Evolutionary conservation across 2,797 vertebrate species (phyloP).

Genomic region (Tympanoctomys barrerae): DNA sequence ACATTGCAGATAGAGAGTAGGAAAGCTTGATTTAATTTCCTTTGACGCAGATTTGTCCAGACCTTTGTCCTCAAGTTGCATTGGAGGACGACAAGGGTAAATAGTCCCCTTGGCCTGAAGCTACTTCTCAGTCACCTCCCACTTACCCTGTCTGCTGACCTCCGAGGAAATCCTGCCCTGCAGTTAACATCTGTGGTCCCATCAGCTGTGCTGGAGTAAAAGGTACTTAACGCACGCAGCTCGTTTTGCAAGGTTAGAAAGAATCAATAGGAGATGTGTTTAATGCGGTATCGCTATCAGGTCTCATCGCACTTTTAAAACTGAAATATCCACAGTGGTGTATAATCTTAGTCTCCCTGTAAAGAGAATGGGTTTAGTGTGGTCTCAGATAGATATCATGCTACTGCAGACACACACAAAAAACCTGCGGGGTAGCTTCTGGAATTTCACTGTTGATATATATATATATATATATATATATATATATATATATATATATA

Average conservation of each 20-base stretch:
- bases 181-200: conserved; percentile 89
- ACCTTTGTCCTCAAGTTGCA: conserved; percentile 63
- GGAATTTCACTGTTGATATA: conserved; percentile 46
- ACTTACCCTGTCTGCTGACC: conserved; percentile 86
- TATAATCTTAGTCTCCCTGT: conserved; percentile 79
- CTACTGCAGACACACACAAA: neutral
- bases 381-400: neutral
- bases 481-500: no score
- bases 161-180: conserved; percentile 86
- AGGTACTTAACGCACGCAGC: conserved; percentile 88
- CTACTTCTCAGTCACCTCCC: conserved; percentile 82
- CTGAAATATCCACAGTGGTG: conserved; percentile 86
- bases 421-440: neutral
- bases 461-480: neutral
- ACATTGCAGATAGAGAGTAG: accelerated
- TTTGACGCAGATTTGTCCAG: neutral
- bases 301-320: conserved; percentile 87
- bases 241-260: conserved; percentile 89
- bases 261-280: conserved; percentile 91
- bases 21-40: neutral
- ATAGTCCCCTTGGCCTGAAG: conserved; percentile 75
- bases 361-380: conserved; percentile 68
- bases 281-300: conserved; percentile 89
- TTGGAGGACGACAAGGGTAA: conserved; percentile 70
- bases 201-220: conserved; percentile 86